Conservation (phyloP, 2,797 vertebrate genomes). For the Periparus ater region DNA sequence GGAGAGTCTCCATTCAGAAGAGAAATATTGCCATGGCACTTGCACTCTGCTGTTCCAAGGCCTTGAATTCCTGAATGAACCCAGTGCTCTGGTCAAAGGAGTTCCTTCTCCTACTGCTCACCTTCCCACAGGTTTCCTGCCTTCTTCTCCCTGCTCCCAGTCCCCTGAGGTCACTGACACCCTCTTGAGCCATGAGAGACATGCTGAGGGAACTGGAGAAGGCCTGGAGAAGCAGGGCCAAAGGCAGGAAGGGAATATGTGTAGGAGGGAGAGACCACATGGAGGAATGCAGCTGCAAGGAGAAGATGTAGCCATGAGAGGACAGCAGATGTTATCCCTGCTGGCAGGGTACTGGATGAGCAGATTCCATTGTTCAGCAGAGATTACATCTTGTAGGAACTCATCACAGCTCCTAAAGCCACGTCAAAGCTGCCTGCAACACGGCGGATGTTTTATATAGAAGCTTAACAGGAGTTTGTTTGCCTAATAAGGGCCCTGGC, state of each 20-base stretch:
- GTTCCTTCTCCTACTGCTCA: not conserved
- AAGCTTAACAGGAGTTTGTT: not conserved
- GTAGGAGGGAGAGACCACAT: not conserved
- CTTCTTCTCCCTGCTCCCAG: not conserved
- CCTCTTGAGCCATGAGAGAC: not conserved
- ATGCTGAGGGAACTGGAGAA: not conserved
- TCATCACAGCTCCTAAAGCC: not conserved
- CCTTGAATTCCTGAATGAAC: not conserved
- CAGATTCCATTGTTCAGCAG: not conserved
- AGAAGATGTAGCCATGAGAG: not conserved
- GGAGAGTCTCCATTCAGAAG: not conserved
- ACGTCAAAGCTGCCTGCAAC: not conserved
- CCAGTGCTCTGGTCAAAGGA: accelerated
- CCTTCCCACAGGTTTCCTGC: not conserved
- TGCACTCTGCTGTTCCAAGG: not conserved
- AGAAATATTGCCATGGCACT: not conserved
- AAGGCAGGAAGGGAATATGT: not conserved
- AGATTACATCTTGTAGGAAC: constrained; percentile 39
- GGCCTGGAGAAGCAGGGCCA: not conserved
- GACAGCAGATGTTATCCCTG: not conserved
- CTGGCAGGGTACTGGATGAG: not conserved
- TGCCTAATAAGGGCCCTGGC: constrained; percentile 19
- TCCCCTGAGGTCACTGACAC: accelerated
- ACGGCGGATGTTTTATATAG: not conserved
- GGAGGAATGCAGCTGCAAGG: not conserved